These are phyloP conservation scores for Sinohyriopsis cumingii DNA, from an alignment of 2,888 invertebrate species.

Conservation along the genomic window DNA sequence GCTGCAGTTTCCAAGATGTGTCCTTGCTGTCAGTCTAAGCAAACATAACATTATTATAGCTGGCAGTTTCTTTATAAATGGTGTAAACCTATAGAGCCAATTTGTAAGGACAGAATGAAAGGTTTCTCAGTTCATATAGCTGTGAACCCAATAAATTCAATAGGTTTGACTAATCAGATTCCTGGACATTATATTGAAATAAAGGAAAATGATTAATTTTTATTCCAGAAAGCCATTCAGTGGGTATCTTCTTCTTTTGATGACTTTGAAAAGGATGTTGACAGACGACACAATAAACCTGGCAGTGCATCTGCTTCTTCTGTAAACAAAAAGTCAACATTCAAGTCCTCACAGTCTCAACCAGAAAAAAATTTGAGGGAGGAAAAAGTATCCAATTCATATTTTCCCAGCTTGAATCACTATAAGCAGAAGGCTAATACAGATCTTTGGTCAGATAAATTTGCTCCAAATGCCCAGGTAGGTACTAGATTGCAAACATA, in stretches of 20 bases:
- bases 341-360: constrained; percentile 1
- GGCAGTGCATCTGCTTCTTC: constrained; percentile 3
- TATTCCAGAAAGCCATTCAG: constrained; percentile 38
- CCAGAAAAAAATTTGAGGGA: constrained; percentile 8
- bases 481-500: not conserved
- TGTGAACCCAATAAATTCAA: too few relatives aligned
- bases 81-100: too few relatives aligned
- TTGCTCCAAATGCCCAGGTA: constrained; percentile 55
- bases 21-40: too few relatives aligned
- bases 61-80: too few relatives aligned
- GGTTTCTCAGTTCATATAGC: too few relatives aligned
- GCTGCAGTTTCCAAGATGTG: too few relatives aligned
- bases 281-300: constrained; percentile 4
- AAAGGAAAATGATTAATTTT: not conserved
- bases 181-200: too few relatives aligned
- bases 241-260: constrained; percentile 65
- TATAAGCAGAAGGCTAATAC: constrained; percentile 32
- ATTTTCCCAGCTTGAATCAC: not conserved
- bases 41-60: too few relatives aligned
- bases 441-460: constrained; percentile 59
- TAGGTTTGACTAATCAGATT: too few relatives aligned
- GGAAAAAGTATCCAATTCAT: not conserved
- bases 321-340: constrained; percentile 2
- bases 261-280: constrained; percentile 40
- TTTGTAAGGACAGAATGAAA: too few relatives aligned